These are phyloP conservation scores for Harpagoxenus sublaevis DNA, from an alignment of 2,888 invertebrate genomes.

Conservation along the genomic window DNA sequence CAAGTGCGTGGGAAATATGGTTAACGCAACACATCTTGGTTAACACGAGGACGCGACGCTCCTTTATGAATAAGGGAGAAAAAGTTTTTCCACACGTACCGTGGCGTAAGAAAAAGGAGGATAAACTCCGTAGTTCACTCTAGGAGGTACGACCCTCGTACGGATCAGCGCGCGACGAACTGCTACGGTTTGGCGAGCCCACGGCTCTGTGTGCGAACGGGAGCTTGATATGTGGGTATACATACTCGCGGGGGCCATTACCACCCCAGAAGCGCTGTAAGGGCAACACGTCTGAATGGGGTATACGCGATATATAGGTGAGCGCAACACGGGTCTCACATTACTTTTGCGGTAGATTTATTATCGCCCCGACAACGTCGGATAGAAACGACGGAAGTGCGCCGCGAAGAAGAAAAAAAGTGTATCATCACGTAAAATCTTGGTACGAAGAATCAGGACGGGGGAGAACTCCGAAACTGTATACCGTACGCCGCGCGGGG, in stretches of 20 bases:
- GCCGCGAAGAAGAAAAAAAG: constrained; percentile 48
- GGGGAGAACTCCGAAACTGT: constrained; percentile 37
- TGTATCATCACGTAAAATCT: constrained; percentile 55
- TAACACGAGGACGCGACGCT: constrained; percentile 50
- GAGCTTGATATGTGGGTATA: constrained; percentile 77
- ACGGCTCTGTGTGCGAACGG: constrained; percentile 32
- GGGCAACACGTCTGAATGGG: constrained; percentile 80
- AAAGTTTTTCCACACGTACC: constrained; percentile 42
- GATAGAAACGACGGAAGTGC: constrained; percentile 50
- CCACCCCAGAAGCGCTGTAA: constrained; percentile 77
- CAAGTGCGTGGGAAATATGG: constrained; percentile 59
- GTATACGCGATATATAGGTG: constrained; percentile 64
- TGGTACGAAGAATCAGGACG: constrained; percentile 37
- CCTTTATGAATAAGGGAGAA: constrained; percentile 71
- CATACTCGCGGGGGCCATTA: constrained; percentile 80
- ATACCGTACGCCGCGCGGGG: neutral
- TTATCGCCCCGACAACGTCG: constrained; percentile 69
- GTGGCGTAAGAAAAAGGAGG: constrained; percentile 20
- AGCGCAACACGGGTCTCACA: constrained; percentile 73
- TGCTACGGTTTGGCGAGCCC: constrained; percentile 39
- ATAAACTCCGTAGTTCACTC: neutral
- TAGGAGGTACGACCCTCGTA: constrained; percentile 23
- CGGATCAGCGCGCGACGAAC: constrained; percentile 49
- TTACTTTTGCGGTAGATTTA: constrained; percentile 81
- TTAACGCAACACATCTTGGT: constrained; percentile 59